A percentile compares a stretch with the other conserved stretches of the same genome.
phyloP scores from a whole-genome alignment of 2,113 vertebrate species.

The Erpornis zantholeuca region DNA sequence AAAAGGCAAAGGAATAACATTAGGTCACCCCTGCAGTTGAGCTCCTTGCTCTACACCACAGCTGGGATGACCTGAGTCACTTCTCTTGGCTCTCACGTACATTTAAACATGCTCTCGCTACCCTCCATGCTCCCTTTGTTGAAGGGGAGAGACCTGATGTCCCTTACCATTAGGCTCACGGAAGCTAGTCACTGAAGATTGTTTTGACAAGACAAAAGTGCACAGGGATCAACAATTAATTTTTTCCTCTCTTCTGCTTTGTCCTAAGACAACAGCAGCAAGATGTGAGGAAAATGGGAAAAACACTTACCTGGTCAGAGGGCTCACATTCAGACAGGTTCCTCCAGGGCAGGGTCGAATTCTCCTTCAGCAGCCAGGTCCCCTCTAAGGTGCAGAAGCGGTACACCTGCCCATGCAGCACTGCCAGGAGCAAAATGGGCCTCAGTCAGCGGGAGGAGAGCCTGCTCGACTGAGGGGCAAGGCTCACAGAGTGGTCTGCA shows the following conservation, averaged over 20 bases:
- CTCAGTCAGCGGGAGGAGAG: neutral
- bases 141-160: neutral
- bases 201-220: neutral
- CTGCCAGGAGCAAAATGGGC: constrained; percentile 23
- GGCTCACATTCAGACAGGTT: constrained; percentile 76
- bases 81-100: neutral
- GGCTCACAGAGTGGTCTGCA: neutral
- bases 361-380: constrained; percentile 74
- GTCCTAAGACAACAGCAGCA: neutral
- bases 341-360: constrained; percentile 75
- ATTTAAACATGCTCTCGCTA: neutral
- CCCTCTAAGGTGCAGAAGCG: constrained; percentile 77
- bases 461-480: fast-evolving
- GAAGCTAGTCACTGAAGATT: neutral
- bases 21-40: neutral
- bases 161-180: neutral
- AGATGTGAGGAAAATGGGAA: fast-evolving
- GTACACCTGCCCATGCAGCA: constrained; percentile 73
- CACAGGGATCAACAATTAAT: fast-evolving
- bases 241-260: neutral
- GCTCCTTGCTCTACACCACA: neutral
- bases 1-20: neutral
- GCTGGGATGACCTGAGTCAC: neutral
- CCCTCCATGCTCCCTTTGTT: neutral
- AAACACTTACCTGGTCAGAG: constrained; percentile 51